Percentiles rank a stretch among this genome's conserved stretches.
These are phyloP conservation scores for Chaenogobius annularis DNA, from an alignment of 2,113 vertebrate species.

Conservation along the genomic window DNA sequence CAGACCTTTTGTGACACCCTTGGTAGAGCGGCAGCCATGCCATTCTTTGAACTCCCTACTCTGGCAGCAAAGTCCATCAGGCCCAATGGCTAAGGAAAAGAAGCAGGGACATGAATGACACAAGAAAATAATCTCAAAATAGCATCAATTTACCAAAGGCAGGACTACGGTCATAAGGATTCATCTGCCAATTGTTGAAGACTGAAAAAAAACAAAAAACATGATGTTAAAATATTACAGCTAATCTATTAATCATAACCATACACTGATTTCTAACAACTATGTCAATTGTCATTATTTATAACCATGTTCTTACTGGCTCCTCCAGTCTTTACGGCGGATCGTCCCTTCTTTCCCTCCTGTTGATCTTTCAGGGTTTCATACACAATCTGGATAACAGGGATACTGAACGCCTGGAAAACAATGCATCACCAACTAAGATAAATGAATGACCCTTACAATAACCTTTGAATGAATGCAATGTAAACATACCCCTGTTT, in stretches of 20 bases:
- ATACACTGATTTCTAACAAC: not conserved
- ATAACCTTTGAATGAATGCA: not conserved
- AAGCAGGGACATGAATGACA: not conserved
- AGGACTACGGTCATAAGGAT: conserved; percentile 93
- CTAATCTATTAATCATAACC: too few species aligned
- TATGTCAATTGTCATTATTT: not conserved
- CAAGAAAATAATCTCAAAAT: not conserved
- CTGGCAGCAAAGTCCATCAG: conserved; percentile 94
- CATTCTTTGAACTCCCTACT: conserved; percentile 98
- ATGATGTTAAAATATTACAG: too few species aligned
- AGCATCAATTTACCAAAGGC: conserved; percentile 85
- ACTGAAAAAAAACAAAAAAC: conserved; percentile 71
- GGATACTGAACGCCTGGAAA: conserved; percentile 93
- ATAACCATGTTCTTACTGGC: conserved; percentile 72
- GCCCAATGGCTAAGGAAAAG: conserved; percentile 84
- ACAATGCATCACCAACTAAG: not conserved
- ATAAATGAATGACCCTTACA: not conserved
- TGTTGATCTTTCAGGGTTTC: conserved; percentile 95
- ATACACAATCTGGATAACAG: conserved; percentile 97
- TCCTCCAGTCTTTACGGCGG: conserved; percentile 89
- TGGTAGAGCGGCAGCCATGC: conserved; percentile 94
- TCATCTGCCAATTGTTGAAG: conserved; percentile 99
- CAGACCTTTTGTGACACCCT: conserved; percentile 90
- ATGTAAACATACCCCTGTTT: conserved; percentile 90
- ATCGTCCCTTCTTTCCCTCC: conserved; percentile 93